Conservation (phyloP, 2,888 invertebrate genomes). For the Drosophila borborema region DNA sequence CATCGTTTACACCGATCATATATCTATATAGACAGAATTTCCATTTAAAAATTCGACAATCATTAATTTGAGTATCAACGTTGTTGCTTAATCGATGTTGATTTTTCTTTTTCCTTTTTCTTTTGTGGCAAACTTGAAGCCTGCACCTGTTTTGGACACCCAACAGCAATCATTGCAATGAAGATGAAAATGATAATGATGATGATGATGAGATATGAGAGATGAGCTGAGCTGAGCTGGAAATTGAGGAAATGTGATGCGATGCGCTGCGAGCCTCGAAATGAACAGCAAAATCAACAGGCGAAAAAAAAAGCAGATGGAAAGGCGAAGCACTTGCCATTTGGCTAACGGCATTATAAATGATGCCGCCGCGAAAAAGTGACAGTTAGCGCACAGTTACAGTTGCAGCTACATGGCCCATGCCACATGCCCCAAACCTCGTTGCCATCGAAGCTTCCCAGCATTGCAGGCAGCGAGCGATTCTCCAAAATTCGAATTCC, state of each 20-base stretch:
- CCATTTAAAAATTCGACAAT: conserved; percentile 9
- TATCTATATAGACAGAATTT: conserved; percentile 21
- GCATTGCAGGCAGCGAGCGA: conserved; percentile 13
- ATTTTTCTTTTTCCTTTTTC: neutral
- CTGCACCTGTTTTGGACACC: conserved; percentile 47
- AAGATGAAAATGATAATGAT: conserved; percentile 4
- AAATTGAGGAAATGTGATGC: conserved; percentile 72
- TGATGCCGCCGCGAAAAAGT: conserved; percentile 70
- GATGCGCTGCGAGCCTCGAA: conserved; percentile 30
- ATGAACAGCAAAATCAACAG: conserved; percentile 58
- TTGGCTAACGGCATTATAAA: conserved; percentile 79
- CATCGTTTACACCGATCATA: conserved; percentile 22
- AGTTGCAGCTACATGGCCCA: conserved; percentile 11
- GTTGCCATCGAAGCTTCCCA: conserved; percentile 9
- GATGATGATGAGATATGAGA: conserved; percentile 39
- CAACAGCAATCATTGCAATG: conserved; percentile 19
- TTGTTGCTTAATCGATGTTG: conserved; percentile 34
- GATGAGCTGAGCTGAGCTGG: conserved; percentile 59
- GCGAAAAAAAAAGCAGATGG: conserved; percentile 20
- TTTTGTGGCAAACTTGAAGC: conserved; percentile 17
- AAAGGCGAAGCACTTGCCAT: conserved; percentile 49
- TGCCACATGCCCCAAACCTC: conserved; percentile 5
- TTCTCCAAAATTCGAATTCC: conserved; percentile 11
- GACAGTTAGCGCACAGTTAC: conserved; percentile 57
- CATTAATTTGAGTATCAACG: conserved; percentile 13